These are phyloP conservation scores for Bilobella aurantiaca DNA, from an alignment of 1,140 invertebrate species.

Conservation along the genomic window DNA sequence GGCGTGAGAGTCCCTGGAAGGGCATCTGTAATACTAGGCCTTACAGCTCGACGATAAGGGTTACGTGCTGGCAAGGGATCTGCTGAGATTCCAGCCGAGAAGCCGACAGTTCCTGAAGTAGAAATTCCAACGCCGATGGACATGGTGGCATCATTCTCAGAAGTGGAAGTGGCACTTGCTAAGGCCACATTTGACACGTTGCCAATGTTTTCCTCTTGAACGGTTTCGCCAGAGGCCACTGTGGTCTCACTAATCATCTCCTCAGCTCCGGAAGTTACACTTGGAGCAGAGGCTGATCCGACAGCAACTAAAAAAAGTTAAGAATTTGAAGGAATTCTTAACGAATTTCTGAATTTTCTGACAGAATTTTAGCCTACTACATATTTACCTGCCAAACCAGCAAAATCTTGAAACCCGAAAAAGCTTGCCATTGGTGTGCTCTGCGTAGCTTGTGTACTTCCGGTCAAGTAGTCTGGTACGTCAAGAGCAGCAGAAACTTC, in stretches of 20 bases:
- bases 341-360: too few relatives aligned
- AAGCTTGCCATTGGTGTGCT: not conserved
- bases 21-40: too few relatives aligned
- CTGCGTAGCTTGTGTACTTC: not conserved
- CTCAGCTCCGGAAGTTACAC: not conserved
- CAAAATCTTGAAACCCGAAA: not conserved
- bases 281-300: not conserved
- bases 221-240: not conserved
- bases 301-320: not conserved
- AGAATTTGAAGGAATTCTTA: not conserved
- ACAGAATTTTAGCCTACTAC: too few relatives aligned
- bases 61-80: too few relatives aligned
- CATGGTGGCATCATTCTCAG: not conserved
- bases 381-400: not conserved
- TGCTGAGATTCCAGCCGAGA: too few relatives aligned
- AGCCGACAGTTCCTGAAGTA: too few relatives aligned
- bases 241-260: not conserved
- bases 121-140: not conserved
- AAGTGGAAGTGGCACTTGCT: not conserved
- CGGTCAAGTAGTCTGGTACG: conserved; percentile 22
- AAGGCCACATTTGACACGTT: not conserved
- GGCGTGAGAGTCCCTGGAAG: not conserved
- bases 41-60: too few relatives aligned
- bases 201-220: not conserved
- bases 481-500: conserved; percentile 25